These are phyloP conservation scores for Gouania willdenowi DNA, from an alignment of 2,797 vertebrate species.

Conservation along the genomic window DNA sequence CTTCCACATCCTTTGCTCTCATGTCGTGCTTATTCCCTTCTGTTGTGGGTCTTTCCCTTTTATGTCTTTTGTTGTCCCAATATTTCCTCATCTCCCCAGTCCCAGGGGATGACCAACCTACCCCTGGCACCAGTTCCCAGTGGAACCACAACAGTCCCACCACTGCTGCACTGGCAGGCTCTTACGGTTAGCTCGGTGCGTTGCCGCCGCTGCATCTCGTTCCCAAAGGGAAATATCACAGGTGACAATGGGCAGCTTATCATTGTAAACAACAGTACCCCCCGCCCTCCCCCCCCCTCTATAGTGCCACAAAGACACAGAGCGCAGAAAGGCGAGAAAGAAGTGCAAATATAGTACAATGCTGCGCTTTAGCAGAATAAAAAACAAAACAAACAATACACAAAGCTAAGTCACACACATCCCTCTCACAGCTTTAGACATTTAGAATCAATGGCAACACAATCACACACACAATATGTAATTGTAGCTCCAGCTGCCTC, in stretches of 20 bases:
- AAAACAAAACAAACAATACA: slow-evolving; percentile 24
- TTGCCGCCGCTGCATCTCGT: slow-evolving; percentile 32
- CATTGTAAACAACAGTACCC: slow-evolving; percentile 72
- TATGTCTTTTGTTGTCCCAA: slow-evolving; percentile 43
- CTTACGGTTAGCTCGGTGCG: slow-evolving; percentile 29
- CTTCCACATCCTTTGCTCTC: slow-evolving; percentile 2
- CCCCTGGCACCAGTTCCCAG: slow-evolving; percentile 58
- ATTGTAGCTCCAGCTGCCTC: slow-evolving; percentile 66
- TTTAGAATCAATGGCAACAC: slow-evolving; percentile 65
- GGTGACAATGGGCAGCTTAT: slow-evolving; percentile 75
- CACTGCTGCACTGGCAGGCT: slow-evolving; percentile 26
- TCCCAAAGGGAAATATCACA: slow-evolving; percentile 71
- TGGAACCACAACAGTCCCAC: slow-evolving; percentile 30
- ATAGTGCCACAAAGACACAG: slow-evolving; percentile 57
- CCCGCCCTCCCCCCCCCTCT: slow-evolving; percentile 60
- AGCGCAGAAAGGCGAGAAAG: slow-evolving; percentile 34
- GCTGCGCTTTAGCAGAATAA: slow-evolving; percentile 16
- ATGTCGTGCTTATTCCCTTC: slow-evolving; percentile 2
- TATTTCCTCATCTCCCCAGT: slow-evolving; percentile 33
- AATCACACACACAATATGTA: slow-evolving; percentile 66
- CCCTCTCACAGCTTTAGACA: slow-evolving; percentile 49
- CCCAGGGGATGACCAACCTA: slow-evolving; percentile 52
- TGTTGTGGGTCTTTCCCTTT: slow-evolving; percentile 11
- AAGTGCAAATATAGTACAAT: slow-evolving; percentile 53
- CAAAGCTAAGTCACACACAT: slow-evolving; percentile 44